A percentile compares a stretch with the other conserved stretches of the same genome.
phyloP scores from a whole-genome alignment of 1,140 invertebrate species.

The Atta texana region DNA sequence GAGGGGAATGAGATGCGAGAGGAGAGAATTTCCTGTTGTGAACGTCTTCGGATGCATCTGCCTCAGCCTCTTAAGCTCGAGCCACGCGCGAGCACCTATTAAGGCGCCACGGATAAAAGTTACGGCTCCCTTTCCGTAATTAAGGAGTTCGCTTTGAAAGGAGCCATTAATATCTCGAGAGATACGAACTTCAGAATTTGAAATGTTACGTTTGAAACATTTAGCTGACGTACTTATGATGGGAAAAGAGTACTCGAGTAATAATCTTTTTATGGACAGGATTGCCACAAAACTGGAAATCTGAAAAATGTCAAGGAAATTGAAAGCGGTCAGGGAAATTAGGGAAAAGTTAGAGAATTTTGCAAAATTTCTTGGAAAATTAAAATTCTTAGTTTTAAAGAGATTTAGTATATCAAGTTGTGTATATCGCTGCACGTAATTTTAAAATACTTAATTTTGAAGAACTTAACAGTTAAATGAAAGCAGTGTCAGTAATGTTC shows the following conservation, averaged over 20 bases:
- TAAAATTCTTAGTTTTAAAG: too few relatives aligned
- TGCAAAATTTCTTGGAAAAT: too few relatives aligned
- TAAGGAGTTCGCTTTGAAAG: neutral
- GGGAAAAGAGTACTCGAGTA: neutral
- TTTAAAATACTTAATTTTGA: too few relatives aligned
- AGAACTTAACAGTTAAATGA: too few relatives aligned
- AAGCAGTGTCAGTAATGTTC: too few relatives aligned
- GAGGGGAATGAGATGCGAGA: conserved; percentile 60
- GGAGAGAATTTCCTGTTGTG: conserved; percentile 85
- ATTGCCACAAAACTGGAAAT: too few relatives aligned
- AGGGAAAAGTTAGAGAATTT: too few relatives aligned
- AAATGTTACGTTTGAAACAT: neutral
- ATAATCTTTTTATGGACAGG: neutral
- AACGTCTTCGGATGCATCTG: conserved; percentile 85
- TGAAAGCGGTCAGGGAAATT: too few relatives aligned
- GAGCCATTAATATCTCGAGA: conserved; percentile 25
- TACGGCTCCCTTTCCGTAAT: conserved; percentile 48
- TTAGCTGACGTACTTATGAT: neutral
- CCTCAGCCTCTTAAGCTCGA: conserved; percentile 71
- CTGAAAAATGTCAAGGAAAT: too few relatives aligned
- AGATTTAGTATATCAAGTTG: too few relatives aligned
- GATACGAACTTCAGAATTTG: neutral
- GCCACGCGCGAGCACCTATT: conserved; percentile 76
- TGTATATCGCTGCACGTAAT: too few relatives aligned
- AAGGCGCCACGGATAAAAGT: conserved; percentile 70